Evolutionary conservation across 2,797 vertebrate species (phyloP).

Genomic region (Myotis myotis): DNA sequence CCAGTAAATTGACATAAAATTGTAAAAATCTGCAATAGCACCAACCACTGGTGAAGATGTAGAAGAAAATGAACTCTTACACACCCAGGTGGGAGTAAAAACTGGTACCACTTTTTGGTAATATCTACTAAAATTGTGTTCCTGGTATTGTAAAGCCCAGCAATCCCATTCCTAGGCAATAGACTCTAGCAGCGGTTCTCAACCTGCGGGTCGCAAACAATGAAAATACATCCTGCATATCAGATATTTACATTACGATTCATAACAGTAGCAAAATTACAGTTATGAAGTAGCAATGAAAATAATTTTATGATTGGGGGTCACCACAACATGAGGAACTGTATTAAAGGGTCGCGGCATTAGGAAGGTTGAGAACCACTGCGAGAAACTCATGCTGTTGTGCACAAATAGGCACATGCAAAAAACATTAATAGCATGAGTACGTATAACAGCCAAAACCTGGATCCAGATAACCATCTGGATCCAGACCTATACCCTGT

Average conservation of each 20-base stretch:
- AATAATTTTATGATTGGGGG: no score
- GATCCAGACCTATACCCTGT: background rate
- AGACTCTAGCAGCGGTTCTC: background rate
- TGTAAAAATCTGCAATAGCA: background rate
- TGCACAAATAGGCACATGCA: background rate
- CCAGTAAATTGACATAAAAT: background rate
- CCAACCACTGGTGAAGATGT: background rate
- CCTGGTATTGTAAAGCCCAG: background rate
- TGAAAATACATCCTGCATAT: no score
- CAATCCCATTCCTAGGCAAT: background rate
- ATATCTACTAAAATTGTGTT: background rate
- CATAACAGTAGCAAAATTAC: no score
- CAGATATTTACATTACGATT: no score
- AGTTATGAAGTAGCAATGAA: no score
- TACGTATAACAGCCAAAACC: background rate
- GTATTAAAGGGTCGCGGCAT: no score
- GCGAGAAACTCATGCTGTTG: background rate
- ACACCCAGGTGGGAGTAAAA: background rate
- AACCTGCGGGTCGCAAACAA: no score
- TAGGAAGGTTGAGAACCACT: no score
- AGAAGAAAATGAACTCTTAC: background rate
- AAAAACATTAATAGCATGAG: background rate
- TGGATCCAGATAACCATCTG: background rate
- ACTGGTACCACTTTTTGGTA: background rate
- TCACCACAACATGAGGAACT: no score